Evolutionary conservation across 2,113 vertebrate species (phyloP).

Genomic region (Orycteropus afer): DNA sequence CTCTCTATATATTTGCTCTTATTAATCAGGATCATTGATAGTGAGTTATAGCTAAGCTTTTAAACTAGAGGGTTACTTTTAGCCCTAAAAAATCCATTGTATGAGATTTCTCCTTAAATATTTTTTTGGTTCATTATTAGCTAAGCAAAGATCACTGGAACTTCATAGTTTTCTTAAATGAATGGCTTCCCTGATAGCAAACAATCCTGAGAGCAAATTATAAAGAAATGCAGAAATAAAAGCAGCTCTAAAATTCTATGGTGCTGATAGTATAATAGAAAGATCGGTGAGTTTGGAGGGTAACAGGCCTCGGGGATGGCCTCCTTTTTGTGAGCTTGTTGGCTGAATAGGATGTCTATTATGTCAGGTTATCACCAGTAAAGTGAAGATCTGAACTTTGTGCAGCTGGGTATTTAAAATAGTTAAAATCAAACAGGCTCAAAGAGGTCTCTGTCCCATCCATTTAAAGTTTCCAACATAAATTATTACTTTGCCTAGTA

Average conservation of each 20-base stretch:
- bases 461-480: slow-evolving; percentile 90
- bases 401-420: slow-evolving; percentile 91
- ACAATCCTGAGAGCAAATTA: neutral
- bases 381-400: slow-evolving; percentile 84
- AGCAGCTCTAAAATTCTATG: neutral
- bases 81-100: neutral
- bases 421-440: slow-evolving; percentile 91
- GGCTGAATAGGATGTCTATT: neutral
- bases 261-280: neutral
- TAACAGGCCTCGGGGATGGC: neutral
- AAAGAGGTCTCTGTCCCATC: slow-evolving; percentile 90
- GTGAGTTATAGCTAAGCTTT: neutral
- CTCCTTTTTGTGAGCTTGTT: slow-evolving; percentile 41
- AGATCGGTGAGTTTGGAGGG: neutral
- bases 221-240: neutral
- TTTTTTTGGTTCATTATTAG: neutral
- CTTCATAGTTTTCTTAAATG: neutral
- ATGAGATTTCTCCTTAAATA: neutral
- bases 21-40: neutral
- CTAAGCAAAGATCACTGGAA: slow-evolving; percentile 5
- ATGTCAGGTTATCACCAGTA: slow-evolving; percentile 43
- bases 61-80: neutral
- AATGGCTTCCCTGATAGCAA: neutral
- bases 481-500: slow-evolving; percentile 90
- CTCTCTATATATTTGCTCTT: neutral